phyloP scores from a whole-genome alignment of 2,888 invertebrate genomes.

The Synergus gifuensis region DNA sequence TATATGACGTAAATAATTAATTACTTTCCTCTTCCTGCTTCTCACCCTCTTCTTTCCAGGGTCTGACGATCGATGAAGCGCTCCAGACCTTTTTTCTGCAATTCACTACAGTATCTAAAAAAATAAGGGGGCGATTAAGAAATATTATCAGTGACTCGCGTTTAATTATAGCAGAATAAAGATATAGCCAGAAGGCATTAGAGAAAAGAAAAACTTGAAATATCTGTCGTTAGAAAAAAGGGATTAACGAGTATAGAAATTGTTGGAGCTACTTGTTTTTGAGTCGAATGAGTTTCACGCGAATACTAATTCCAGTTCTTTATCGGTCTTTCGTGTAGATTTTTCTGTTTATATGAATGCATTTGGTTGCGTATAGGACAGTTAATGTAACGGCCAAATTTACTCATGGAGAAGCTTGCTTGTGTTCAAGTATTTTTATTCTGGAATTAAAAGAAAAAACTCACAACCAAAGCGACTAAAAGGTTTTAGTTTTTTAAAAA shows the following conservation, averaged over 20 bases:
- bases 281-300: not conserved
- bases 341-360: not conserved
- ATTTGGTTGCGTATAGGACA: not conserved
- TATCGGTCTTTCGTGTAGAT: not conserved
- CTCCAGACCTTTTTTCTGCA: constrained; percentile 27
- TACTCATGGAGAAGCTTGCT: not conserved
- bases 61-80: constrained; percentile 39
- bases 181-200: not conserved
- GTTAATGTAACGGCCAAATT: not conserved
- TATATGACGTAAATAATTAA: constrained; percentile 40
- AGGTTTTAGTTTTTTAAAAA: not conserved
- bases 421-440: not conserved
- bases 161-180: not conserved
- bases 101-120: constrained; percentile 35
- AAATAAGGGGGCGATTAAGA: constrained; percentile 24
- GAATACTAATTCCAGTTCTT: not conserved
- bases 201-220: not conserved
- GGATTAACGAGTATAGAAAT: not conserved
- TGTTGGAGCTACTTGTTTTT: not conserved
- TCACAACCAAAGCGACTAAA: not conserved
- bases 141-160: constrained; percentile 14
- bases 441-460: not conserved
- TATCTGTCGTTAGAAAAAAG: not conserved
- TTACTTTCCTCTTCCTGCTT: constrained; percentile 39
- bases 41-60: constrained; percentile 33